Evolutionary conservation across 37 sponge, comb jelly and placozoan species (phyloP).

Genomic region (Axinella damicornis): DNA sequence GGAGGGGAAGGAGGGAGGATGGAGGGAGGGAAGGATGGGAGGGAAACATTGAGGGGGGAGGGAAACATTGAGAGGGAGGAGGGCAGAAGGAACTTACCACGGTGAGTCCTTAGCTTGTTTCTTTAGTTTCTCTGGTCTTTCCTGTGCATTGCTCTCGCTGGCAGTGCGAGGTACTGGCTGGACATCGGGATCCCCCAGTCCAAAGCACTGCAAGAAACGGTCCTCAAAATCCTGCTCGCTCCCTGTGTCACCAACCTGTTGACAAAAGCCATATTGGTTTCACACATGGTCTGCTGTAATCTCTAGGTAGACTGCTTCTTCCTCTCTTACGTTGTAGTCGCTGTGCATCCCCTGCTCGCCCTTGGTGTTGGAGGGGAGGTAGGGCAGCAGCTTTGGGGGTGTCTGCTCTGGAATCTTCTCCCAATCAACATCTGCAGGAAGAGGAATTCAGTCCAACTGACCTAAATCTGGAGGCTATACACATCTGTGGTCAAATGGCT

Average conservation of each 20-base stretch:
- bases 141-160: slow-evolving; percentile 21
- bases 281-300: background rate
- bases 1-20: too few species aligned
- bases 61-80: background rate
- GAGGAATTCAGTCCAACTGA: background rate
- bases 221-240: slow-evolving; percentile 87
- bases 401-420: slow-evolving; percentile 67
- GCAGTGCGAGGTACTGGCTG: slow-evolving; percentile 7
- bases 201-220: slow-evolving; percentile 73
- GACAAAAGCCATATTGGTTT: background rate
- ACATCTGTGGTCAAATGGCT: too few species aligned
- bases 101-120: slow-evolving; percentile 77
- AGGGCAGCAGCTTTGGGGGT: slow-evolving; percentile 90
- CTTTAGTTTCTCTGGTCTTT: slow-evolving; percentile 55
- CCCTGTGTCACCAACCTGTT: slow-evolving; percentile 38
- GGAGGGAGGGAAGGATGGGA: background rate
- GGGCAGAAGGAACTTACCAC: slow-evolving; percentile 64
- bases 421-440: slow-evolving; percentile 80
- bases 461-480: background rate
- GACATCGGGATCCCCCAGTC: slow-evolving; percentile 67
- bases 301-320: too few species aligned
- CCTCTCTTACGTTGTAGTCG: slow-evolving; percentile 59
- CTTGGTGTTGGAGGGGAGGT: slow-evolving; percentile 88
- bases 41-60: background rate
- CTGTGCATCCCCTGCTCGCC: slow-evolving; percentile 75